Evolutionary conservation across 2,113 vertebrate genomes (phyloP).

Genomic region (Haliaeetus leucogaster): DNA sequence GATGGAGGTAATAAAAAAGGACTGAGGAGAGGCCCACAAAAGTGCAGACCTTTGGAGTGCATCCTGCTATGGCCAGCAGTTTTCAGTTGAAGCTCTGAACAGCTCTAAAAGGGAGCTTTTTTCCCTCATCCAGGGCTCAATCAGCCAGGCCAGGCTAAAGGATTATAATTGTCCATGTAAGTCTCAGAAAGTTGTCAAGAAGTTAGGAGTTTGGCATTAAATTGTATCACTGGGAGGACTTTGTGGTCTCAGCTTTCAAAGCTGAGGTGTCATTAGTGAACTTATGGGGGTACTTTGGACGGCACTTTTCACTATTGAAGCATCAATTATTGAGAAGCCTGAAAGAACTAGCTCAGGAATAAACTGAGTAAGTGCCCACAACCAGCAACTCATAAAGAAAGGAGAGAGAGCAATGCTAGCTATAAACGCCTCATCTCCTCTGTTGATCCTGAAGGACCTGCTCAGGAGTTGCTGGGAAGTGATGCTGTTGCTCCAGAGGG

Average conservation of each 20-base stretch:
- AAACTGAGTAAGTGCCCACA: not conserved
- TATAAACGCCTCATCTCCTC: not conserved
- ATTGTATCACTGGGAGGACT: not conserved
- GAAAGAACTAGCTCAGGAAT: constrained; percentile 2
- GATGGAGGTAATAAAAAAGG: not conserved
- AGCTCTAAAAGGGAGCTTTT: not conserved
- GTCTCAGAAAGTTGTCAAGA: not conserved
- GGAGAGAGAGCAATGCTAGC: not conserved
- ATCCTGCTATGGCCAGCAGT: not conserved
- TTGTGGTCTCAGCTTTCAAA: constrained; percentile 43
- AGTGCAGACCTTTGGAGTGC: not conserved
- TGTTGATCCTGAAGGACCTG: not conserved
- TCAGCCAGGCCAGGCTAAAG: not conserved
- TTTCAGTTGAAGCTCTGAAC: not conserved
- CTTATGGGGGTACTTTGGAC: not conserved
- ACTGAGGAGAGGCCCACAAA: not conserved
- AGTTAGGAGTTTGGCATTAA: constrained; percentile 29
- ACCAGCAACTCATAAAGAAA: not conserved
- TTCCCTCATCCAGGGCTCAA: not conserved
- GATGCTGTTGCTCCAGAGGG: not conserved
- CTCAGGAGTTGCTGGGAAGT: not conserved
- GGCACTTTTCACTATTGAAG: not conserved
- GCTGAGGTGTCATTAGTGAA: not conserved
- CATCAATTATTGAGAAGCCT: constrained; percentile 33
- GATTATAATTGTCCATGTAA: constrained; percentile 5